Percentiles rank a stretch among this genome's conserved stretches.
Evolutionary conservation across 2,888 invertebrate genomes (phyloP).

Genomic region (Mimumesa dahlbomi): DNA sequence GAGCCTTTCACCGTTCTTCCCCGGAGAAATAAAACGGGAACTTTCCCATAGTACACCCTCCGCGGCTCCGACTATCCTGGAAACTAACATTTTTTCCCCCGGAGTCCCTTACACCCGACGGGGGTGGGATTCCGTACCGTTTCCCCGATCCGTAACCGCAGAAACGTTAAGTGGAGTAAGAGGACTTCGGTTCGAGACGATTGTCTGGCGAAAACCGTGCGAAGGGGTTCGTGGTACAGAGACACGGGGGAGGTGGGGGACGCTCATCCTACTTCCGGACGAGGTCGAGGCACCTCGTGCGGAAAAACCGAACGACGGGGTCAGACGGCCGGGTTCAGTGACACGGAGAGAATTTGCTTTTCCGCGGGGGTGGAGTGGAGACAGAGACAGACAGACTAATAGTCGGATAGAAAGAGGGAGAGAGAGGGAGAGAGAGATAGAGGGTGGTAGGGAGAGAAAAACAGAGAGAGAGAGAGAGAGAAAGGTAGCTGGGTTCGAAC

Average conservation of each 20-base stretch:
- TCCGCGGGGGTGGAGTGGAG: conserved; percentile 56
- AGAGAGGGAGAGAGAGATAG: conserved; percentile 3
- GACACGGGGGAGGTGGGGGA: conserved; percentile 2
- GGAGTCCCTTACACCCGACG: not conserved
- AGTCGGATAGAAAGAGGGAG: conserved; percentile 1
- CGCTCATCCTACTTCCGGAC: conserved; percentile 68
- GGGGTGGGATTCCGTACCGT: not conserved
- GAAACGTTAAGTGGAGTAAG: conserved; percentile 1
- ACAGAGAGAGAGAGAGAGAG: conserved; percentile 4
- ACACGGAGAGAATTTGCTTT: conserved; percentile 77
- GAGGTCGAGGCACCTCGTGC: conserved; percentile 74
- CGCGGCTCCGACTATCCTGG: too few species aligned
- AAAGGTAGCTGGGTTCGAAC: conserved; percentile 6
- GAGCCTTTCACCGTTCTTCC: too few species aligned
- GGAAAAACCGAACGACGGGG: conserved; percentile 77
- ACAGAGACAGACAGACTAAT: conserved; percentile 4
- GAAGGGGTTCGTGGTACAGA: conserved; percentile 10
- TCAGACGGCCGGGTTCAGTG: conserved; percentile 77
- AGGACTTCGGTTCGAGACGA: conserved; percentile 4
- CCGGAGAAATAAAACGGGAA: too few species aligned
- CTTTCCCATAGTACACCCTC: too few species aligned
- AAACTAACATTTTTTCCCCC: too few species aligned
- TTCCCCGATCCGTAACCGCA: not conserved
- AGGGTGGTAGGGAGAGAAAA: not conserved
- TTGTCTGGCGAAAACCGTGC: conserved; percentile 6